Conservation (phyloP, 2,113 vertebrate species). For the Siphamia tubifer region DNA sequence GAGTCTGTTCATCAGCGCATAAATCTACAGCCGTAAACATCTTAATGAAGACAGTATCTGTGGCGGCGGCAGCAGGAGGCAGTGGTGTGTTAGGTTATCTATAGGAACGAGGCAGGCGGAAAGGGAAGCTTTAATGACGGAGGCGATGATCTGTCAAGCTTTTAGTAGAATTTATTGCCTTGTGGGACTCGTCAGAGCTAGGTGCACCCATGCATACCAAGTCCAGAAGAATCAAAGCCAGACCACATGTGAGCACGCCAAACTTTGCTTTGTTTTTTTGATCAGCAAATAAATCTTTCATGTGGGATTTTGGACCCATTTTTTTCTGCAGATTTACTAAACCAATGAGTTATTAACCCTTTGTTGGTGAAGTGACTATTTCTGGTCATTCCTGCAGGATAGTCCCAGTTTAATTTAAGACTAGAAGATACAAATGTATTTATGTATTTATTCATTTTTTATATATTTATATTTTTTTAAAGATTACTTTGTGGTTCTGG, state of each 20-base stretch:
- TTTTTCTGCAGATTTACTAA: background rate
- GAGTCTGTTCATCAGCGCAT: constrained; percentile 38
- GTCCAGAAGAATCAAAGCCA: constrained; percentile 9
- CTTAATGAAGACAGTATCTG: constrained; percentile 54
- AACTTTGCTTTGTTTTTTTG: constrained; percentile 21
- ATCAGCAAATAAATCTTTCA: constrained; percentile 24
- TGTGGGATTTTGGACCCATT: background rate
- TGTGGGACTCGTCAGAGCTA: constrained; percentile 48
- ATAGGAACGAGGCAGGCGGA: constrained; percentile 27
- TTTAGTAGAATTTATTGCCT: constrained; percentile 64
- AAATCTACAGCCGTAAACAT: constrained; percentile 59
- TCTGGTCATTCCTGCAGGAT: too few relatives aligned
- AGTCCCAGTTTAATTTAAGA: too few relatives aligned
- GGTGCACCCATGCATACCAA: constrained; percentile 54
- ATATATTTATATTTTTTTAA: too few relatives aligned
- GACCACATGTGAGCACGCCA: constrained; percentile 26
- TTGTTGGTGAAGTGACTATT: too few relatives aligned
- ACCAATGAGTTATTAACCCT: too few relatives aligned
- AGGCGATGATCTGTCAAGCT: constrained; percentile 56
- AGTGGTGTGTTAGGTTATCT: constrained; percentile 37
- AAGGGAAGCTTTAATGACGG: constrained; percentile 55
- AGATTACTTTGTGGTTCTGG: too few relatives aligned
- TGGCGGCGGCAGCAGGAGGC: constrained; percentile 12
- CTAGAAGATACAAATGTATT: too few relatives aligned
- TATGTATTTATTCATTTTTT: too few relatives aligned